Evolutionary conservation across 2,113 vertebrate species (phyloP).

Genomic region (Onychorhynchus coronatus): DNA sequence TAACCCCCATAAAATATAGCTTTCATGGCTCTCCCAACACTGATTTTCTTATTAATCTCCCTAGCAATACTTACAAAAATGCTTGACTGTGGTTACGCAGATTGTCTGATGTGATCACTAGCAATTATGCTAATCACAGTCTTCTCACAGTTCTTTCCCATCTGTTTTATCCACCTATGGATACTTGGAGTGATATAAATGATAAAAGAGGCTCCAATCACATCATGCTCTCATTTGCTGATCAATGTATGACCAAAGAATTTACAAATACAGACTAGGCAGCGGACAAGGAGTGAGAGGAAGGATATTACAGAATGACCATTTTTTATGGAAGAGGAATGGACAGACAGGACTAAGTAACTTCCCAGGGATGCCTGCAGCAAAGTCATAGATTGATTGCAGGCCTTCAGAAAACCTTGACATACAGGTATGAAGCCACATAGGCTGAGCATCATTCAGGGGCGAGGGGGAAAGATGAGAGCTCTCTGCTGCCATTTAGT

Average conservation of each 20-base stretch:
- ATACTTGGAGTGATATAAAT: constrained; percentile 37
- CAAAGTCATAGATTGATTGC: background rate
- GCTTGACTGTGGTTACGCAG: constrained; percentile 57
- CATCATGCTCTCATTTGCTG: background rate
- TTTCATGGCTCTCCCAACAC: constrained; percentile 20
- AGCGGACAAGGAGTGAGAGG: background rate
- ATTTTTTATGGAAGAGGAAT: background rate
- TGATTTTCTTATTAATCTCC: constrained; percentile 59
- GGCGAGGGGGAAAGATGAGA: too few relatives aligned
- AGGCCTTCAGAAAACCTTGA: background rate
- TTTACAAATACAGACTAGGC: background rate
- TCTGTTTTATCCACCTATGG: constrained; percentile 69
- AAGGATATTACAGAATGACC: background rate
- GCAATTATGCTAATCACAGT: constrained; percentile 69
- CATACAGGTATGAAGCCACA: background rate
- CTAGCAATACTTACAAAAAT: constrained; percentile 60
- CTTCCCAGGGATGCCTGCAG: background rate
- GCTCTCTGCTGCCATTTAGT: background rate
- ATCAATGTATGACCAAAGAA: background rate
- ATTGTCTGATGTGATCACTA: constrained; percentile 69
- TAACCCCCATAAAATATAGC: background rate
- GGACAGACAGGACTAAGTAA: background rate
- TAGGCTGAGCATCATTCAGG: background rate
- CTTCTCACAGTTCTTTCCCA: constrained; percentile 61
- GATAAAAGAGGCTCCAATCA: background rate